phyloP scores from a whole-genome alignment of 2,888 invertebrate species.

The Polia nebulosa region DNA sequence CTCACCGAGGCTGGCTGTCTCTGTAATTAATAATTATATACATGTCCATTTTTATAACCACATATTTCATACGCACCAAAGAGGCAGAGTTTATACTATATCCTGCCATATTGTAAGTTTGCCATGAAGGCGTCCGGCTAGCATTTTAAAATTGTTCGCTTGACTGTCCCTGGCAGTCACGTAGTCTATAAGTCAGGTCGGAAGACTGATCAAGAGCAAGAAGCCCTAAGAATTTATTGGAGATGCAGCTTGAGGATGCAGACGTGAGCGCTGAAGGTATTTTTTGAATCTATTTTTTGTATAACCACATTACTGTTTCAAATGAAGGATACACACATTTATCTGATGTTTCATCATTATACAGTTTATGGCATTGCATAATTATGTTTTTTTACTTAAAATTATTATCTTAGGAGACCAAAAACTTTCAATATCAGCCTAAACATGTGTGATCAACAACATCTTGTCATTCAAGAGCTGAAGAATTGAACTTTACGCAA shows the following conservation, averaged over 20 bases:
- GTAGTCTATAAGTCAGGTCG: constrained; percentile 91
- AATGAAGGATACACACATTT: constrained; percentile 66
- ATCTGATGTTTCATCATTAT: constrained; percentile 64
- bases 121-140: constrained; percentile 84
- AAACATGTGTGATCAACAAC: constrained; percentile 41
- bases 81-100: constrained; percentile 65
- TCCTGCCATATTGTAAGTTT: constrained; percentile 79
- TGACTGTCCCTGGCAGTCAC: constrained; percentile 91
- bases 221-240: constrained; percentile 89
- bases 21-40: constrained; percentile 73
- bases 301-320: constrained; percentile 81
- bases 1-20: constrained; percentile 78
- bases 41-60: constrained; percentile 67
- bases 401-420: constrained; percentile 46
- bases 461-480: constrained; percentile 48
- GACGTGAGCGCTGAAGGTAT: constrained; percentile 89
- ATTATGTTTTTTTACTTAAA: constrained; percentile 50
- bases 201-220: constrained; percentile 90
- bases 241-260: constrained; percentile 89
- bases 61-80: constrained; percentile 64
- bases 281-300: constrained; percentile 90
- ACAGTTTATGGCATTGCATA: constrained; percentile 49
- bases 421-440: constrained; percentile 31
- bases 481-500: constrained; percentile 40
- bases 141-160: constrained; percentile 90